A percentile compares a stretch with the other conserved stretches of the same genome.
phyloP scores from a whole-genome alignment of 2,113 vertebrate genomes.

The Kryptolebias marmoratus region DNA sequence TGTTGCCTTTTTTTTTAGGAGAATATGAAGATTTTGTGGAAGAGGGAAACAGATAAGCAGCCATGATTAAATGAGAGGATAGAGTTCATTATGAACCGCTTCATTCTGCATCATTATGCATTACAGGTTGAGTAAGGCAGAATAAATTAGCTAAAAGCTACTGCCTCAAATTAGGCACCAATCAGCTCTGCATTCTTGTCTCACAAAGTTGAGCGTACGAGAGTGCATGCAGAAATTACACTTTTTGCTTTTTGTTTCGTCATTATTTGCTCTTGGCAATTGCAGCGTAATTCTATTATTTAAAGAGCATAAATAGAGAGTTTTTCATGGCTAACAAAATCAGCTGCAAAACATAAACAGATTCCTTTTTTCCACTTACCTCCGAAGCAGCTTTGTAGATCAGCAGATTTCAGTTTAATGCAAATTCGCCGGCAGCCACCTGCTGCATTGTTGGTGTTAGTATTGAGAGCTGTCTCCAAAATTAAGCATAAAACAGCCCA shows the following conservation, averaged over 20 bases:
- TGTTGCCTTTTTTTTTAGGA: background rate
- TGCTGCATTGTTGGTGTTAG: background rate
- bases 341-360: background rate
- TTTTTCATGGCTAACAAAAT: background rate
- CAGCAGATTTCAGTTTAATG: background rate
- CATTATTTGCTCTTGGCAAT: background rate
- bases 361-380: background rate
- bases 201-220: background rate
- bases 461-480: too few relatives aligned
- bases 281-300: background rate
- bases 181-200: conserved; percentile 16
- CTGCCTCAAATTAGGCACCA: conserved; percentile 26
- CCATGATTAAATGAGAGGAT: conserved; percentile 17
- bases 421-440: background rate
- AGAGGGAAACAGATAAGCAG: conserved; percentile 14
- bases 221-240: background rate
- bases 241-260: background rate
- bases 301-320: background rate
- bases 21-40: background rate
- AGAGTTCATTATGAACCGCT: conserved; percentile 18
- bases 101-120: conserved; percentile 23
- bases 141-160: conserved; percentile 26
- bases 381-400: background rate
- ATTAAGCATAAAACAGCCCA: too few relatives aligned
- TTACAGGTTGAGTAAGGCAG: conserved; percentile 6